A percentile compares a stretch with the other conserved stretches of the same genome.
Conservation (phyloP, 2,797 vertebrate genomes). For the Rhinophrynus dorsalis region DNA sequence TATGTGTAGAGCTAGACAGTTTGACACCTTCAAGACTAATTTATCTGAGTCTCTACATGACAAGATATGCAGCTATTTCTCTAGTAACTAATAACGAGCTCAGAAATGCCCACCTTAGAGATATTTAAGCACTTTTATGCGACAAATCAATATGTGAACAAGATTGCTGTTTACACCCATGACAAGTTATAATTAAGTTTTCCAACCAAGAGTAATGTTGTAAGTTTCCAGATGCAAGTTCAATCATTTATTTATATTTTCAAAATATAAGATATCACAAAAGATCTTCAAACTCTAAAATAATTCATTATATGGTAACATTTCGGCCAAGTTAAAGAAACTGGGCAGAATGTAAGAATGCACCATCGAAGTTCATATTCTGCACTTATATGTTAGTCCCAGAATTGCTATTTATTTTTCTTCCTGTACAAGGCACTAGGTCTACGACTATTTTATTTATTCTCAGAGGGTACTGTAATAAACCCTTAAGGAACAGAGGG, state of each 20-base stretch:
- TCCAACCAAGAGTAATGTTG: conserved; percentile 54
- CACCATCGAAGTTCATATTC: too few species aligned
- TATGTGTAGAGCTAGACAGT: neutral
- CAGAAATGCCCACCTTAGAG: conserved; percentile 39
- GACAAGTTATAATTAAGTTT: conserved; percentile 59
- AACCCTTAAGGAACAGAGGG: too few species aligned
- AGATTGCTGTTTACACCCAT: conserved; percentile 48
- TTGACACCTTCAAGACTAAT: conserved; percentile 28
- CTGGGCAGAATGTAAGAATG: too few species aligned
- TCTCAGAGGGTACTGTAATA: neutral
- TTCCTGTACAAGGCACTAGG: too few species aligned
- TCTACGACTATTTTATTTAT: neutral
- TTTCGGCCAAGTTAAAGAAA: neutral
- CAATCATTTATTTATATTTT: conserved; percentile 54
- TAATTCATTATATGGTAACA: neutral
- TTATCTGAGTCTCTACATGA: conserved; percentile 32
- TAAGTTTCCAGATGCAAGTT: conserved; percentile 33
- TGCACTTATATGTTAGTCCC: too few species aligned
- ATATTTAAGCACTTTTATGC: conserved; percentile 46
- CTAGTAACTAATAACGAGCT: conserved; percentile 37
- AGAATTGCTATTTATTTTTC: too few species aligned
- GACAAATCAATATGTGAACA: conserved; percentile 54
- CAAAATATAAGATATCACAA: conserved; percentile 1
- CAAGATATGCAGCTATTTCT: conserved; percentile 33
- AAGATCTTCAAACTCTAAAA: neutral